A percentile compares a stretch with the other conserved stretches of the same genome.
Evolutionary conservation across 2,888 invertebrate species (phyloP).

Genomic region (Phragmatobia fuliginosa): DNA sequence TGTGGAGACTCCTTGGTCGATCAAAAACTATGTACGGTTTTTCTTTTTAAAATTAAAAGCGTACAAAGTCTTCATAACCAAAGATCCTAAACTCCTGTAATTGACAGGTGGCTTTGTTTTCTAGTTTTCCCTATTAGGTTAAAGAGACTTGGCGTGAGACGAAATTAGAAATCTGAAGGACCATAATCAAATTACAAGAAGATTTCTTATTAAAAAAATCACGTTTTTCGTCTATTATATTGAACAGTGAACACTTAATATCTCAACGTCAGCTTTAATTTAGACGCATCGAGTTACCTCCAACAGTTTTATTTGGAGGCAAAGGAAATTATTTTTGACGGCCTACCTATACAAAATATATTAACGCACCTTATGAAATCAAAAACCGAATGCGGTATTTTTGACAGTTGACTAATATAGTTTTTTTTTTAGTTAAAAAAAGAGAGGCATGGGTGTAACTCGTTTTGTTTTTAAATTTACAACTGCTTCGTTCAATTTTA

Average conservation of each 20-base stretch:
- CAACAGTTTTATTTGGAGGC: conserved; percentile 81
- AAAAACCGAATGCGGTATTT: conserved; percentile 34
- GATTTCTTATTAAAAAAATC: conserved; percentile 55
- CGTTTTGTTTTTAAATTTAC: background rate
- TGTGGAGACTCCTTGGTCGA: conserved; percentile 31
- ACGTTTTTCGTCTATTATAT: conserved; percentile 56
- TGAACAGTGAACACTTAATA: conserved; percentile 78
- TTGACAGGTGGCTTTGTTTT: conserved; percentile 14
- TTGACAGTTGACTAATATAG: background rate
- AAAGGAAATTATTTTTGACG: conserved; percentile 80
- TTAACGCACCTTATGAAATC: conserved; percentile 60
- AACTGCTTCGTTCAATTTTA: conserved; percentile 10
- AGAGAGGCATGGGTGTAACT: background rate
- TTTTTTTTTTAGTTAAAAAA: background rate
- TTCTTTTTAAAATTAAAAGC: too few relatives aligned
- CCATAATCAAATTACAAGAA: conserved; percentile 62
- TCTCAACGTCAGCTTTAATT: conserved; percentile 86
- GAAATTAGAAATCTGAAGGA: conserved; percentile 44
- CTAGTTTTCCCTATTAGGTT: conserved; percentile 1
- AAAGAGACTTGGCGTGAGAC: conserved; percentile 19
- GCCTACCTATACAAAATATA: conserved; percentile 61
- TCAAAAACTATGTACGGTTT: too few relatives aligned
- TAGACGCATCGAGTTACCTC: conserved; percentile 83
- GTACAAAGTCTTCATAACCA: conserved; percentile 22
- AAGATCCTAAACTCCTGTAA: conserved; percentile 15